These are phyloP conservation scores for Prunella strophiata DNA, from an alignment of 2,797 vertebrate species.

Conservation along the genomic window DNA sequence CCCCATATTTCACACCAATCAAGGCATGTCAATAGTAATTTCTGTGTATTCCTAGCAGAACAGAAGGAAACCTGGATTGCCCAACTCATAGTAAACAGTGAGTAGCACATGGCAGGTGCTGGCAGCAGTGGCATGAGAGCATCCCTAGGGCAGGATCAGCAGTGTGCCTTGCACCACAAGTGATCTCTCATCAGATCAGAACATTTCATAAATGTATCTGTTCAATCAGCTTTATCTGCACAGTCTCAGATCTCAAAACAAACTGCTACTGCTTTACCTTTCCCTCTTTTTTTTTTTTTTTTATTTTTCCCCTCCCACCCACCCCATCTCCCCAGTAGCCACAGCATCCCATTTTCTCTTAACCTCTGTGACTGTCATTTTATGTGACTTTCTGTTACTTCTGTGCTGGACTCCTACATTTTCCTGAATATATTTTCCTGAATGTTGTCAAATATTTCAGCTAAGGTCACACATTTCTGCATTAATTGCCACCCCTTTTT, in stretches of 20 bases:
- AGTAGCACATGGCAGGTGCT: neutral
- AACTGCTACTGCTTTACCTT: neutral
- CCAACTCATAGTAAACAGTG: neutral
- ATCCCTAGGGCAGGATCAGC: neutral
- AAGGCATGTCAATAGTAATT: neutral
- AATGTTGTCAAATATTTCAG: neutral
- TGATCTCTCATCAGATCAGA: neutral
- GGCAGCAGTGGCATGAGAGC: neutral
- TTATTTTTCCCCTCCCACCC: fast-evolving
- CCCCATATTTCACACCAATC: neutral
- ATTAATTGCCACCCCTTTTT: neutral
- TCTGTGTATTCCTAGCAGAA: neutral
- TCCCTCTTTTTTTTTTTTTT: neutral
- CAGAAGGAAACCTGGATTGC: neutral
- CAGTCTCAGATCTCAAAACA: neutral
- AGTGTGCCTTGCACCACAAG: fast-evolving
- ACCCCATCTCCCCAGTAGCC: fast-evolving
- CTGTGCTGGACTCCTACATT: neutral
- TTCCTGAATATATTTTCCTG: neutral
- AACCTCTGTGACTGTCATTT: neutral
- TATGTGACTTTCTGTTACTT: neutral
- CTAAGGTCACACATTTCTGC: neutral
- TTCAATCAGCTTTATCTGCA: neutral
- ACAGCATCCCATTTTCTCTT: neutral
- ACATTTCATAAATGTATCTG: neutral